Percentiles rank a stretch among this genome's conserved stretches.
These are phyloP conservation scores for Boloria selene DNA, from an alignment of 2,888 invertebrate genomes.

Conservation along the genomic window DNA sequence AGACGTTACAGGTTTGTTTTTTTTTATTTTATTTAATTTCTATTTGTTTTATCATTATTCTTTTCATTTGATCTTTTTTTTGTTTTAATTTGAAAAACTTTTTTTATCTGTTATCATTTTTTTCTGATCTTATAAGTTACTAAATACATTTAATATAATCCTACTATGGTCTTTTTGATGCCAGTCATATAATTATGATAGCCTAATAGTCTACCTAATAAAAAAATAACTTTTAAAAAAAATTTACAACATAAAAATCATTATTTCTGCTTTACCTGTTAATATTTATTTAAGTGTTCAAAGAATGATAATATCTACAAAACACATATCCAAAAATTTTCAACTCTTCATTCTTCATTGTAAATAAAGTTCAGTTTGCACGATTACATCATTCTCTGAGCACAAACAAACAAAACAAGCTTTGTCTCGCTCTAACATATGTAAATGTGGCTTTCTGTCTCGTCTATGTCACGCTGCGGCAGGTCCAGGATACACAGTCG, in stretches of 20 bases:
- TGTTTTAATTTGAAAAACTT: not conserved
- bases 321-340: too few relatives aligned
- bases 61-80: not conserved
- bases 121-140: slow-evolving; percentile 23
- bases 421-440: slow-evolving; percentile 76
- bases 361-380: not conserved
- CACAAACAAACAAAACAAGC: slow-evolving; percentile 45
- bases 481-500: slow-evolving; percentile 78
- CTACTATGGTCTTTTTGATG: not conserved
- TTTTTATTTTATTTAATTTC: slow-evolving; percentile 26
- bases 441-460: slow-evolving; percentile 81
- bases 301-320: slow-evolving; percentile 1
- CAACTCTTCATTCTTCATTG: too few relatives aligned
- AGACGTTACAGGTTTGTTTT: slow-evolving; percentile 89
- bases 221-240: slow-evolving; percentile 12
- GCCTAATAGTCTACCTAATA: not conserved
- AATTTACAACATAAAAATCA: not conserved
- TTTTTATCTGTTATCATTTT: slow-evolving; percentile 29
- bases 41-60: slow-evolving; percentile 6
- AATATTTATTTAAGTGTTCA: slow-evolving; percentile 12
- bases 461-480: slow-evolving; percentile 66
- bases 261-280: slow-evolving; percentile 25
- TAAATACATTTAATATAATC: not conserved
- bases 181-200: not conserved
- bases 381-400: slow-evolving; percentile 24